phyloP scores from a whole-genome alignment of 2,113 vertebrate species.

The Scophthalmus maximus region DNA sequence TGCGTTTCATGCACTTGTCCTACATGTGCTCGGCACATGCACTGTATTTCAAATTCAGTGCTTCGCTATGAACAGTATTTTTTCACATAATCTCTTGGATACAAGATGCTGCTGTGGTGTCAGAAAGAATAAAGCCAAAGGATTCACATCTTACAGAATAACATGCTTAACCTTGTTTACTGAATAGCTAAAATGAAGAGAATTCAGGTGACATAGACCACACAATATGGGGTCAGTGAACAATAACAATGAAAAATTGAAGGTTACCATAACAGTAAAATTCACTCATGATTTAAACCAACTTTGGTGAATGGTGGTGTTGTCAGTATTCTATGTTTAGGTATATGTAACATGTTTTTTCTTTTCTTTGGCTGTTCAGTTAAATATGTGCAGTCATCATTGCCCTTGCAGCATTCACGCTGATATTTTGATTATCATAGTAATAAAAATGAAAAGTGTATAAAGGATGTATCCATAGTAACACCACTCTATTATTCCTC shows the following conservation, averaged over 20 bases:
- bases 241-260: too few species aligned
- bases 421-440: neutral
- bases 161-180: neutral
- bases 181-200: neutral
- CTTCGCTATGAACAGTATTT: neutral
- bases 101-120: neutral
- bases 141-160: neutral
- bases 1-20: too few species aligned
- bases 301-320: neutral
- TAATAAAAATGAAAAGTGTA: neutral
- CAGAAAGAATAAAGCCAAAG: neutral
- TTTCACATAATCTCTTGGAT: neutral
- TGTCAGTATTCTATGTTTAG: neutral
- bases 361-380: neutral
- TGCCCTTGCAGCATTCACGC: neutral
- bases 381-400: neutral
- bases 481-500: neutral
- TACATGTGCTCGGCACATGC: too few species aligned
- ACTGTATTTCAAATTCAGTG: too few species aligned
- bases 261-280: neutral
- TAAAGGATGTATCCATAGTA: conserved; percentile 8
- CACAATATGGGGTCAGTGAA: neutral
- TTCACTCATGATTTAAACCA: neutral
- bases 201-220: neutral
- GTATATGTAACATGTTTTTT: neutral